phyloP scores from a whole-genome alignment of 2,888 invertebrate genomes.

The Apotomis betuletana region DNA sequence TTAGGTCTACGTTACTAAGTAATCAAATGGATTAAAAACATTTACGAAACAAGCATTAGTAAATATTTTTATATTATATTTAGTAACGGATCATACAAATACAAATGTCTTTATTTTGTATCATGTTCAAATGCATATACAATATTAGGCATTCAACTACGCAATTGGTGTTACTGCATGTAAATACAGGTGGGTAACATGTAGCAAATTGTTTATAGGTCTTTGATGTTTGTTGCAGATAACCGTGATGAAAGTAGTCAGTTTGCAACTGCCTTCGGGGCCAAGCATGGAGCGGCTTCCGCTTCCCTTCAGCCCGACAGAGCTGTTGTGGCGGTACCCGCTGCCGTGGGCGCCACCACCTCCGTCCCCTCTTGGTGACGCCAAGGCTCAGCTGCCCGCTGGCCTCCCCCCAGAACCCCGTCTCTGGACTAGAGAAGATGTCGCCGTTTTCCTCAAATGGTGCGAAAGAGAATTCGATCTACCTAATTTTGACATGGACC shows the following conservation, averaged over 20 bases:
- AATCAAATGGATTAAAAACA: background rate
- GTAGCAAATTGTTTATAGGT: slow-evolving; percentile 12
- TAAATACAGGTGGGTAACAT: background rate
- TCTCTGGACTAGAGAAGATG: slow-evolving; percentile 95
- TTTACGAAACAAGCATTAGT: background rate
- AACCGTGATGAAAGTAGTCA: slow-evolving; percentile 86
- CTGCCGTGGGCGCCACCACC: slow-evolving; percentile 88
- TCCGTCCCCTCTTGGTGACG: slow-evolving; percentile 89
- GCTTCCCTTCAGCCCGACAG: slow-evolving; percentile 91
- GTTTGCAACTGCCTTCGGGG: slow-evolving; percentile 88
- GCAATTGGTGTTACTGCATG: background rate
- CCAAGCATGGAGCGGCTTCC: slow-evolving; percentile 90
- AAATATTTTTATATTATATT: background rate
- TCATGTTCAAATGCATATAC: background rate
- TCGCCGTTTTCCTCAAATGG: slow-evolving; percentile 93
- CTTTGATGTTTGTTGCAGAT: slow-evolving; percentile 62
- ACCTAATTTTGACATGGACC: slow-evolving; percentile 95
- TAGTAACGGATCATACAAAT: background rate
- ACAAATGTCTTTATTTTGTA: too few species aligned
- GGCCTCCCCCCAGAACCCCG: slow-evolving; percentile 94
- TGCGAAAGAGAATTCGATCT: slow-evolving; percentile 96
- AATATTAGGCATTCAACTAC: background rate
- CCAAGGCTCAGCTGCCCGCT: slow-evolving; percentile 93
- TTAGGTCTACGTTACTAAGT: background rate
- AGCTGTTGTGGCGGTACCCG: slow-evolving; percentile 94